A percentile compares a stretch with the other conserved stretches of the same genome.
Conservation (phyloP, 2,113 vertebrate species). For the Brienomyrus brachyistius region DNA sequence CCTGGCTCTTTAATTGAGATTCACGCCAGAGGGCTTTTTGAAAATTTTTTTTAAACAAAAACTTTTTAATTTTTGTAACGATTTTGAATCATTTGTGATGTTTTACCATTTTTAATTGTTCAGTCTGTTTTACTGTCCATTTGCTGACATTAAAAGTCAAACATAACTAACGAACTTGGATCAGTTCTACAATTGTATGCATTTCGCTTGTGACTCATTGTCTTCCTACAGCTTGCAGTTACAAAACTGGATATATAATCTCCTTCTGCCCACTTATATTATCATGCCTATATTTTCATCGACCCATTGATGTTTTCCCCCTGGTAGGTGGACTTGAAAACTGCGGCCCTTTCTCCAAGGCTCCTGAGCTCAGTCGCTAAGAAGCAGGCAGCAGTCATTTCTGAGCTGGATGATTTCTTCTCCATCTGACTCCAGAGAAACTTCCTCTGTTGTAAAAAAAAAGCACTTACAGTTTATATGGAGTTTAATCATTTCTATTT, state of each 20-base stretch:
- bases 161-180: background rate
- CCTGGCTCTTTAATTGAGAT: background rate
- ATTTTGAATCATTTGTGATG: background rate
- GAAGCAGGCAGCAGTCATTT: constrained; percentile 75
- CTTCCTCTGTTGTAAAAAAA: constrained; percentile 16
- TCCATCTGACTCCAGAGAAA: constrained; percentile 41
- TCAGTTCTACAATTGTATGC: background rate
- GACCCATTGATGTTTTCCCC: background rate
- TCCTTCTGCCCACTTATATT: background rate
- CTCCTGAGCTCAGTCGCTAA: constrained; percentile 65
- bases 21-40: background rate
- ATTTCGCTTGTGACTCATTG: background rate
- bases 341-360: constrained; percentile 68
- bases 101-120: background rate
- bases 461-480: constrained; percentile 41
- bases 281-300: background rate
- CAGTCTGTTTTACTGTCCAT: background rate
- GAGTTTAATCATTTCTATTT: constrained; percentile 33
- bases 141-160: background rate
- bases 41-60: background rate
- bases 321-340: constrained; percentile 79
- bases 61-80: background rate
- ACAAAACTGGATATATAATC: background rate
- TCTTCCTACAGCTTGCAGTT: background rate
- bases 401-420: constrained; percentile 69